Base-by-base conservation (phyloP, 1,140 invertebrate genomes). In the Drosophila sturtevanti region DNA sequence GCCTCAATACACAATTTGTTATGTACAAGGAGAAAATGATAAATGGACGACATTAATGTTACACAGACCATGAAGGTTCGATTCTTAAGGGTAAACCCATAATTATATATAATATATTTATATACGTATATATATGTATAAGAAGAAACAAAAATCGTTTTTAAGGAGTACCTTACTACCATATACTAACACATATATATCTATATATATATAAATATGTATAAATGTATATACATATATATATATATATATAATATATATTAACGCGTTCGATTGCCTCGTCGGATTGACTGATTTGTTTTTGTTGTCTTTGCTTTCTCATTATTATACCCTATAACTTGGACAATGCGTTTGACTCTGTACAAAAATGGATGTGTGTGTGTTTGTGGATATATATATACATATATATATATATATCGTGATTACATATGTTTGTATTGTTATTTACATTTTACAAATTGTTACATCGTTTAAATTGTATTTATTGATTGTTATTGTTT, bases 31-130 rank as follows among this genome's bases (percentile, higher is more conserved):
- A 63, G 70, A 68, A 69, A 37, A 73, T 62, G 48, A 54, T 21
- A 73, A 73, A 37, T 79, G 77, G 77, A 79, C 77, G 77, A 74
- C 66, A 79, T 73, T 78, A 21, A 68, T 65, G 69, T 68, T 68
- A 69, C 74, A 63, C 67, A 35, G 35, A 41, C 48, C 48, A 41
- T 56, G 9, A 35, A 38, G 56, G 44, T 24, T 18, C 16, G 24
- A 27, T 48, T 56, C 35, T 62, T 62, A 35, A 37, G 64, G 64
- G 24, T 51, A 55, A 55, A 55, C 41, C 41, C 41, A 48, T 48
- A 21, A 35, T 35, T 52, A 64, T 64, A 56, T 31, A 31, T 31
- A 31, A 31, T 31, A 31, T 31, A 31, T 31, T 6, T 31, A 31
- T 31, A 31, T 31, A 31, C 27, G 27, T 31, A 31, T 31, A 31